Percentiles rank a stretch among this genome's conserved stretches.
Conservation (phyloP, 2,113 vertebrate species). For the Chiloscyllium plagiosum region DNA sequence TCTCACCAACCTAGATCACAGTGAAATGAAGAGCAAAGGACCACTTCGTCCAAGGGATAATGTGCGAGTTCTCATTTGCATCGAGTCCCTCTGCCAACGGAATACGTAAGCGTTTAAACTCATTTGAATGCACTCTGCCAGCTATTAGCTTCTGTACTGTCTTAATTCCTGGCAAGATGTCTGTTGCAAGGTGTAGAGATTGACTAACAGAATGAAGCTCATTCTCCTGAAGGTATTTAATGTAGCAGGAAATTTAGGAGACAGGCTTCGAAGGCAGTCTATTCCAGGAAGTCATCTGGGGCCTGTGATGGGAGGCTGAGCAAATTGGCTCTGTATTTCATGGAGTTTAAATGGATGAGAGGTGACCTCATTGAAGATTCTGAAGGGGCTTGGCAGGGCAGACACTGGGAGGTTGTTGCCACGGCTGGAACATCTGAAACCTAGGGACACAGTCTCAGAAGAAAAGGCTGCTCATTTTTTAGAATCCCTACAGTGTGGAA, state of each 20-base stretch:
- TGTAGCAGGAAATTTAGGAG: not conserved
- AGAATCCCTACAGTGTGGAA: too few species aligned
- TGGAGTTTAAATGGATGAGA: not conserved
- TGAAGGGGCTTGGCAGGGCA: not conserved
- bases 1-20: constrained; percentile 66
- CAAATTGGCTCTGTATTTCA: not conserved
- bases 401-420: not conserved
- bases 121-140: not conserved
- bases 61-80: constrained; percentile 81
- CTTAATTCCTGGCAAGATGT: not conserved
- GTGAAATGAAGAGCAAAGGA: constrained; percentile 72
- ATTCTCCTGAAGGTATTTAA: too few species aligned
- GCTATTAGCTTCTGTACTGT: not conserved
- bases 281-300: not conserved
- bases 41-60: constrained; percentile 73
- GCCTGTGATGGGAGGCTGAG: not conserved
- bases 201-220: not conserved
- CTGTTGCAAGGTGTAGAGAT: not conserved
- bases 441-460: too few species aligned
- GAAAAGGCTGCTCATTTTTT: not conserved
- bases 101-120: constrained; percentile 67
- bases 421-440: not conserved
- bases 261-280: not conserved
- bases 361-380: not conserved
- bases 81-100: constrained; percentile 84